Conservation (phyloP, 1,140 invertebrate genomes). For the Eupeodes corollae region DNA sequence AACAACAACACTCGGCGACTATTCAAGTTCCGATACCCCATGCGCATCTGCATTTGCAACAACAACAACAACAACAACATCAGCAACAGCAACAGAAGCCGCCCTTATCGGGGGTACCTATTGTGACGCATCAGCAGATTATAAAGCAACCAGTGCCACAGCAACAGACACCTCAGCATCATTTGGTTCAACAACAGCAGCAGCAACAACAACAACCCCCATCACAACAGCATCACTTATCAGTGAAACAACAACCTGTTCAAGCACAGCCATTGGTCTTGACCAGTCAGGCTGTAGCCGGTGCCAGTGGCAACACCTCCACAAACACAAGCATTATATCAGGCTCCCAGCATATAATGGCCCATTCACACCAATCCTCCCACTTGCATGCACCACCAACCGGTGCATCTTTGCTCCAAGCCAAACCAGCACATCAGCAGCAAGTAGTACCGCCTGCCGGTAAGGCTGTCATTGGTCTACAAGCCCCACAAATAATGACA, state of each 20-base stretch:
- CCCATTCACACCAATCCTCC: conserved; percentile 21
- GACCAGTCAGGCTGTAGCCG: background rate
- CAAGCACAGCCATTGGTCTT: conserved; percentile 6
- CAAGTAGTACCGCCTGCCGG: conserved; percentile 10
- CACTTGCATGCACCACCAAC: conserved; percentile 24
- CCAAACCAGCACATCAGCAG: conserved; percentile 16
- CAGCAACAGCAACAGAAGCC: conserved; percentile 8
- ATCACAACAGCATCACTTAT: background rate
- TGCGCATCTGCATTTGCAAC: background rate
- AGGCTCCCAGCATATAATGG: conserved; percentile 18
- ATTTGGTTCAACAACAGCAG: background rate
- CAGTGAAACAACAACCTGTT: background rate
- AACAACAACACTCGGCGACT: background rate
- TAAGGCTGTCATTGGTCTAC: conserved; percentile 27
- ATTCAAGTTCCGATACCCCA: background rate
- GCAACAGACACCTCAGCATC: background rate
- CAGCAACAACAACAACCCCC: conserved; percentile 1
- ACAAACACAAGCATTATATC: background rate
- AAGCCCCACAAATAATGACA: conserved; percentile 39
- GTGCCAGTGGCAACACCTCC: too few species aligned
- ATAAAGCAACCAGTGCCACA: background rate
- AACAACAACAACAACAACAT: conserved; percentile 10
- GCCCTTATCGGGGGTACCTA: conserved; percentile 12
- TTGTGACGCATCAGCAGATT: background rate
- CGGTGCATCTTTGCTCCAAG: conserved; percentile 1